These are phyloP conservation scores for Hippolais icterina DNA, from an alignment of 2,113 vertebrate genomes.

Conservation along the genomic window DNA sequence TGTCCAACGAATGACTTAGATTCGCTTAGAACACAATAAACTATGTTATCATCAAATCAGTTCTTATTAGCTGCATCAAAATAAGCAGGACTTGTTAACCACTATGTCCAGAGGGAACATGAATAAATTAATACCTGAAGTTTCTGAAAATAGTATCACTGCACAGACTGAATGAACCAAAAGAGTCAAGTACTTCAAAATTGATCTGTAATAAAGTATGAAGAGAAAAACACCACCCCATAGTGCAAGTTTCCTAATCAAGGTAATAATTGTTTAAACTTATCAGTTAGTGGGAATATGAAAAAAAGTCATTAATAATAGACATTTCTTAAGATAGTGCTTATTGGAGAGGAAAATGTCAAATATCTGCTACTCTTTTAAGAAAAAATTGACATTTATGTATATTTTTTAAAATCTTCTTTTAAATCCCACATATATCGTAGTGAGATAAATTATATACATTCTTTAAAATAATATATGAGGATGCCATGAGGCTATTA, in stretches of 20 bases:
- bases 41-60: neutral
- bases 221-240: neutral
- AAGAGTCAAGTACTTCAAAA: neutral
- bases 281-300: neutral
- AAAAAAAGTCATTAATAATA: neutral
- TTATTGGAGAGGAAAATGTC: neutral
- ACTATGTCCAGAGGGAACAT: neutral
- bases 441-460: neutral
- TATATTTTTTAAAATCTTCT: neutral
- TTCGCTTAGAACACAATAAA: neutral
- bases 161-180: neutral
- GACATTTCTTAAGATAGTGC: neutral
- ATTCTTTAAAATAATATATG: neutral
- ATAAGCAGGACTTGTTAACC: neutral
- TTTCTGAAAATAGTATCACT: neutral
- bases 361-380: neutral
- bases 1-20: neutral
- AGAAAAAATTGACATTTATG: neutral
- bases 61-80: slow-evolving; percentile 16
- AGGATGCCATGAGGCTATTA: neutral
- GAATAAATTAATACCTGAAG: slow-evolving; percentile 6
- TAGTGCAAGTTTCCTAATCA: neutral
- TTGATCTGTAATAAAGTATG: neutral
- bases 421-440: neutral
- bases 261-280: neutral